Percentiles rank a stretch among this genome's conserved stretches.
phyloP scores from a whole-genome alignment of 2,113 vertebrate genomes.

The Condylura cristata region DNA sequence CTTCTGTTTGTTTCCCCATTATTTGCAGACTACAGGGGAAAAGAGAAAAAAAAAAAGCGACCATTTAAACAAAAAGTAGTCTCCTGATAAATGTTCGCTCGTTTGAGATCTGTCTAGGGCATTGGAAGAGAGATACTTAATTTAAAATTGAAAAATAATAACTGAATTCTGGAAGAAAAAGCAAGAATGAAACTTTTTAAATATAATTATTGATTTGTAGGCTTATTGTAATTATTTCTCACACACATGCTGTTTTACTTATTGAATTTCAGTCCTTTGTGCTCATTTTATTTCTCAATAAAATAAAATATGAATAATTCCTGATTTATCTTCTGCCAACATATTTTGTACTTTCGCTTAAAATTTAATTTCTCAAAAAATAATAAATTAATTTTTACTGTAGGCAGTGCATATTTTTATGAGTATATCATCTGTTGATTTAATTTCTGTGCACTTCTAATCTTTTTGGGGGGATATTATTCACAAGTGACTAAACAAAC shows the following conservation, averaged over 20 bases:
- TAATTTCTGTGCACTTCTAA: background rate
- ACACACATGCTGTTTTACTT: background rate
- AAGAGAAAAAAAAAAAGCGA: background rate
- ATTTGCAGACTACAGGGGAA: background rate
- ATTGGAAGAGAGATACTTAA: rapidly evolving
- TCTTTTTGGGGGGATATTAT: background rate
- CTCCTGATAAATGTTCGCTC: background rate
- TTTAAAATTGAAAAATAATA: background rate
- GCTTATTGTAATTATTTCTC: background rate
- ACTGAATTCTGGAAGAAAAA: background rate
- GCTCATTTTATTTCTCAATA: background rate
- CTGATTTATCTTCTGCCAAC: background rate
- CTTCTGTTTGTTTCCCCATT: background rate
- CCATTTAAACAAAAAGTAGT: background rate
- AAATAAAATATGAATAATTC: background rate
- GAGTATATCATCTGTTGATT: background rate
- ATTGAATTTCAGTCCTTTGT: background rate
- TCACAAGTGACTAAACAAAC: background rate
- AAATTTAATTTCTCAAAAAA: background rate
- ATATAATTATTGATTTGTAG: background rate
- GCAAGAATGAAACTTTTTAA: background rate
- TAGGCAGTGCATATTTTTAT: background rate
- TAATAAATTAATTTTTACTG: background rate
- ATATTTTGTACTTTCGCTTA: background rate
- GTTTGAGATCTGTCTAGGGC: background rate